phyloP scores from a whole-genome alignment of 2,888 invertebrate species.

The Drosophila niveifrons region DNA sequence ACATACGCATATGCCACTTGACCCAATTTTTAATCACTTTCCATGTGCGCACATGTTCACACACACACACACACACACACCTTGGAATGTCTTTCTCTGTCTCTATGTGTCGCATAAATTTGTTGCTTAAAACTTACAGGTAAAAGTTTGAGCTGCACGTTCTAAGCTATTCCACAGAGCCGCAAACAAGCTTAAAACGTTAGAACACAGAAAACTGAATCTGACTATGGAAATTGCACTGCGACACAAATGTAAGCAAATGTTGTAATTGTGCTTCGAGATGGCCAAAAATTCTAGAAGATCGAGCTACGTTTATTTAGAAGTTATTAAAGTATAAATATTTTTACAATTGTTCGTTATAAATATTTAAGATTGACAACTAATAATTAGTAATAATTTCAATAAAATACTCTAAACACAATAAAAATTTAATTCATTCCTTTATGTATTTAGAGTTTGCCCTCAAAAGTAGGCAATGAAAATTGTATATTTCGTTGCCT shows the following conservation, averaged over 20 bases:
- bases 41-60: conserved; percentile 67
- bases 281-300: conserved; percentile 18
- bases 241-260: conserved; percentile 45
- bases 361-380: no score
- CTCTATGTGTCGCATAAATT: conserved; percentile 66
- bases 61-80: conserved; percentile 9
- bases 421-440: no score
- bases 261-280: conserved; percentile 30
- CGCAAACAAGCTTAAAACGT: conserved; percentile 61
- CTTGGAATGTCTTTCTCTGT: background rate
- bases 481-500: no score
- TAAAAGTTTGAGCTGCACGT: conserved; percentile 73
- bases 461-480: no score
- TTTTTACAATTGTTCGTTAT: no score
- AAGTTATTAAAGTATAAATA: no score
- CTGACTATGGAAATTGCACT: conserved; percentile 4
- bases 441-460: no score
- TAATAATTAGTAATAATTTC: no score
- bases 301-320: no score
- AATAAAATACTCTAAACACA: no score
- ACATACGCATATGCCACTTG: conserved; percentile 79
- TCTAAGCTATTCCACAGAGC: conserved; percentile 63
- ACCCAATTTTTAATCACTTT: conserved; percentile 82
- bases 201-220: conserved; percentile 13
- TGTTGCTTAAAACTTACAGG: conserved; percentile 71